Base-by-base conservation (phyloP, 2,888 invertebrate species). In the Clitarchus hookeri region DNA sequence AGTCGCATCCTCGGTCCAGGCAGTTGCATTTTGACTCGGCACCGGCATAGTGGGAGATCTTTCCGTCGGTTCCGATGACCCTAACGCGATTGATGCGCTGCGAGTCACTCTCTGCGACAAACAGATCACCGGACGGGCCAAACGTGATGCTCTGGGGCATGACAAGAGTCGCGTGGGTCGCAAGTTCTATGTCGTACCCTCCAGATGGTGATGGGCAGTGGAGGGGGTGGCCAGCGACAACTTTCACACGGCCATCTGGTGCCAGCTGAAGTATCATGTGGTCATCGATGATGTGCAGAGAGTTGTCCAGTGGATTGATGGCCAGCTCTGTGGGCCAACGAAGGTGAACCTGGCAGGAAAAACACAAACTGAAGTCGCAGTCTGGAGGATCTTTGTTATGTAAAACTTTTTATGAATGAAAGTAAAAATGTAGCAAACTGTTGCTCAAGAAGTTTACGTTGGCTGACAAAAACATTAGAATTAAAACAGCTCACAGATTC, bases 311-410 rank as follows among this genome's bases (percentile, higher is more conserved):
- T 0, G 98, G 99, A 91, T 98, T 98, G 54, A 99, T 97, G 0
- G 98, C 95, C 25, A 99, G 92, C 90, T 98, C 98, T 0, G 98
- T 99, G 0, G 99, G 99, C 99, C 99, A 99, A 86, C 98, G 94
- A 85, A 99, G 92, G 90, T 97, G 97, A 85, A 98, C 98, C 92
- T 93, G 89, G 44, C 53, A 19, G 53, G 53, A 53, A 53, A 19
- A 48, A 48, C 0, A 48, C 48, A 48, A 48, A 48, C 48, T 16
- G 6, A 36, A 36, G 36, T 1, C 2, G 4, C 36, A 36, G 1
- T 36, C 36, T 36, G 36, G 2, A 36, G n/a, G n/a, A n/a, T n/a
- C n/a, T n/a, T n/a, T n/a, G n/a, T n/a, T n/a, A n/a, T n/a, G n/a
- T n/a, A n/a, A n/a, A n/a, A n/a, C n/a, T n/a, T n/a, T n/a, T n/a